Percentiles rank a stretch among this genome's conserved stretches.
Conservation (phyloP, 2,113 vertebrate species). For the Bos taurus region DNA sequence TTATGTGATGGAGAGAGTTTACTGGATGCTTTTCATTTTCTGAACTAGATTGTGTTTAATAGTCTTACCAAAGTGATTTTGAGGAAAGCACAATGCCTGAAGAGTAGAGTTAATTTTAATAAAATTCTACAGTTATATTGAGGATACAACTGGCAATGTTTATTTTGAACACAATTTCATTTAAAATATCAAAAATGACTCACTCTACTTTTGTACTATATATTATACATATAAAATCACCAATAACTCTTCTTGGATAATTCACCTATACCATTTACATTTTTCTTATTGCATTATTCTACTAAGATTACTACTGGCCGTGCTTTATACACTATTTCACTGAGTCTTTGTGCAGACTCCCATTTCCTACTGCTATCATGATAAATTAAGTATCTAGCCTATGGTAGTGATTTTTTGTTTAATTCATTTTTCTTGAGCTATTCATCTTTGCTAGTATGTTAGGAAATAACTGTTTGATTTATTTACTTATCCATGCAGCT, state of each 20-base stretch:
- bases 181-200: neutral
- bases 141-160: neutral
- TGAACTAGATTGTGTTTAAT: neutral
- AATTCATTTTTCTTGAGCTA: slow-evolving; percentile 27
- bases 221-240: neutral
- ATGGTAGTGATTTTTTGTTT: neutral
- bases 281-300: neutral
- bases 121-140: neutral
- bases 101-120: neutral
- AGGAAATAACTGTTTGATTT: slow-evolving; percentile 72
- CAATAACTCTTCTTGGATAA: neutral
- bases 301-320: neutral
- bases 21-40: neutral
- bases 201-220: neutral
- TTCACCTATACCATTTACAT: neutral
- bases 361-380: neutral
- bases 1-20: neutral
- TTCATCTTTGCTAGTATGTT: slow-evolving; percentile 26
- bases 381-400: slow-evolving; percentile 49
- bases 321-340: neutral
- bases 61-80: neutral
- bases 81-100: neutral
- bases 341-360: neutral
- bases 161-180: neutral
- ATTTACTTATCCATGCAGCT: slow-evolving; percentile 59